Base-by-base conservation (phyloP, 2,888 invertebrate genomes). In the Crepidodera aurea region DNA sequence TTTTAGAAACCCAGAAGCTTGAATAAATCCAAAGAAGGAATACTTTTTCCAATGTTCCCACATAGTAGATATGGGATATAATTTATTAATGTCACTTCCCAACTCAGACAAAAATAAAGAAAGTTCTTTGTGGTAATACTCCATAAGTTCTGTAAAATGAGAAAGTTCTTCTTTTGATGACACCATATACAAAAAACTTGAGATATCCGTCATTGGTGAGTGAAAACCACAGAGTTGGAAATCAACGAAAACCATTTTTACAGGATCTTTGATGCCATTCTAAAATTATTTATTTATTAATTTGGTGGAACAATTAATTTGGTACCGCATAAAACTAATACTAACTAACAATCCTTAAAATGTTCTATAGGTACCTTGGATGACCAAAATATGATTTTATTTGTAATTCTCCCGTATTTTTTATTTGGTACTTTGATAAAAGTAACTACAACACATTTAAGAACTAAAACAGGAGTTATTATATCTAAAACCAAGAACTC, bases 91-190 rank as follows among this genome's bases (percentile, higher is more conserved):
- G 64, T 77, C 69, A 19, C 73, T 72, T 15, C 73, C 75, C n/a
- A 75, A 67, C 51, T 65, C 37, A 40, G 15, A 42, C 2, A 79
- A 62, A 58, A 63, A 57, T 1, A 64, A 65, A 0, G 72, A 67
- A 7, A 79, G 61, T 2, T 73, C 68, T n/a, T 71, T 59, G 58
- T 79, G 67, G 60, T 80, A 80, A 25, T 70, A 64, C 8, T 72
- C 58, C 10, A 78, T 34, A 10, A 78, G 58, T 15, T 71, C 57
- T 13, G 74, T 65, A 18, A 71, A 75, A 22, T 74, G 61, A 34
- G 68, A 34, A 8, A 78, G 60, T 19, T 70, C 69, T 46, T 73
- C 67, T 13, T 68, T 69, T 2, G 71, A 63, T 29, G 71, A 64
- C 25, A 73, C 74, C 5, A 69, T 68, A 48, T 75, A 79, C 7